A percentile compares a stretch with the other conserved stretches of the same genome.
phyloP scores from a whole-genome alignment of 2,888 invertebrate genomes.

The Aporophyla lueneburgensis region DNA sequence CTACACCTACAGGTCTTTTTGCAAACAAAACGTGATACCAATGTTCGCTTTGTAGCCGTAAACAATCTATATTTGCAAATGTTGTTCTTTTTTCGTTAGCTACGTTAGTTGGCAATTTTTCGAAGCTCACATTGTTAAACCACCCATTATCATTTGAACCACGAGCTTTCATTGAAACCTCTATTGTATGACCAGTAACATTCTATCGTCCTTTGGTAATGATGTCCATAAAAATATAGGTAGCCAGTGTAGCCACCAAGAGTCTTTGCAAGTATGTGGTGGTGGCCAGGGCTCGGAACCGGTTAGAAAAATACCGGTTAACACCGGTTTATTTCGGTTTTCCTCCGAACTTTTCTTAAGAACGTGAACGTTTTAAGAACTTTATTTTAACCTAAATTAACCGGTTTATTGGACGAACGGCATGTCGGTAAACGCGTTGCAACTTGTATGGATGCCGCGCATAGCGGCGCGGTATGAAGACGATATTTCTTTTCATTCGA shows the following conservation, averaged over 20 bases:
- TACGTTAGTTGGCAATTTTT: slow-evolving; percentile 2
- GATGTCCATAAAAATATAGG: slow-evolving; percentile 42
- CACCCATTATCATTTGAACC: slow-evolving; percentile 4
- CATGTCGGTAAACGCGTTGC: no score
- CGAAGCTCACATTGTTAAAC: slow-evolving; percentile 12
- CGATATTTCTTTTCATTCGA: no score
- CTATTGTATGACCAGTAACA: slow-evolving; percentile 25
- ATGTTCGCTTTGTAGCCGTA: slow-evolving; percentile 26
- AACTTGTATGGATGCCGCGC: no score
- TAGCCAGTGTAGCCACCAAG: slow-evolving; percentile 24
- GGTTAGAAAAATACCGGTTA: no score
- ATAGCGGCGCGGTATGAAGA: no score
- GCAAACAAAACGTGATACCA: slow-evolving; percentile 37
- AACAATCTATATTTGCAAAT: slow-evolving; percentile 35
- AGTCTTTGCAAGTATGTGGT: slow-evolving; percentile 35
- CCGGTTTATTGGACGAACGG: no score
- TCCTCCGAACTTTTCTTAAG: no score
- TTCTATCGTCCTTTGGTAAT: slow-evolving; percentile 27
- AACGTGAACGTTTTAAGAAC: no score
- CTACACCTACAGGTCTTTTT: slow-evolving; percentile 37
- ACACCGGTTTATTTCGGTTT: no score
- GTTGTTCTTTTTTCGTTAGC: slow-evolving; percentile 8
- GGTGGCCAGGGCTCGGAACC: no score
- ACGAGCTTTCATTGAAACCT: not conserved
- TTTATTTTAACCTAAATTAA: no score